Evolutionary conservation across 2,888 invertebrate species (phyloP), one percentile per base, ranked within the genome.

Genomic region (Meandrusa payeni): DNA sequence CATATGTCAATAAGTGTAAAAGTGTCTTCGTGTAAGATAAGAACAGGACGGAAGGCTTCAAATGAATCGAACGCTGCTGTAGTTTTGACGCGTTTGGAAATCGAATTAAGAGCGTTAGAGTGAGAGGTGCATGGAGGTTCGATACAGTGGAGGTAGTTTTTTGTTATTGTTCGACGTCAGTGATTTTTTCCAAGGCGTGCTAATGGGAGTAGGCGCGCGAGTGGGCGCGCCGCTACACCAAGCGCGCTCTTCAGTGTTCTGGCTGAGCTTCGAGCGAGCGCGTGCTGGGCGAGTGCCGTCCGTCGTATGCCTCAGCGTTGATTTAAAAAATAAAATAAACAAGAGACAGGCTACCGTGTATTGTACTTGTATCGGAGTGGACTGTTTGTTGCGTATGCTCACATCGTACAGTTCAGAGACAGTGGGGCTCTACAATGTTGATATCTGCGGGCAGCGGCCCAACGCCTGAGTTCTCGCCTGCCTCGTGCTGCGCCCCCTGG

Each of bases 391-490:
- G 76, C 69, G 69, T 59, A 77, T 78, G 78, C 61, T 70, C 55
- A 54, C 55, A 62, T 70, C 66, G 64, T 67, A 61, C 26, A 61
- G 66, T 59, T 45, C 39, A 34, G 48, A 57, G 58, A 52, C 72
- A 69, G 69, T 59, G 61, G 76, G 79, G 78, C 70, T 66, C 76
- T 75, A 83, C 80, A 73, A 91, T 91, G 91, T 90, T 91, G 89
- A 91, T 91, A 85, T 91, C 91, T 69, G 91, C 90, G 90, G 82
- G 89, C 83, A 81, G 87, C 83, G 82, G 89, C 78, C 85, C 89
- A 72, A 88, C 89, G 76, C 77, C 89, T 71, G 88, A 88, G 70
- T 88, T 86, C 65, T 88, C 88, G 76, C 80, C 89, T 74, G 78
- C 87, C 67, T 78, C 90, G 79, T 79, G 89, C 89, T 79, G 90